Percentiles rank a stretch among this genome's conserved stretches.
Evolutionary conservation across 2,797 vertebrate genomes (phyloP).

Genomic region (Periparus ater): DNA sequence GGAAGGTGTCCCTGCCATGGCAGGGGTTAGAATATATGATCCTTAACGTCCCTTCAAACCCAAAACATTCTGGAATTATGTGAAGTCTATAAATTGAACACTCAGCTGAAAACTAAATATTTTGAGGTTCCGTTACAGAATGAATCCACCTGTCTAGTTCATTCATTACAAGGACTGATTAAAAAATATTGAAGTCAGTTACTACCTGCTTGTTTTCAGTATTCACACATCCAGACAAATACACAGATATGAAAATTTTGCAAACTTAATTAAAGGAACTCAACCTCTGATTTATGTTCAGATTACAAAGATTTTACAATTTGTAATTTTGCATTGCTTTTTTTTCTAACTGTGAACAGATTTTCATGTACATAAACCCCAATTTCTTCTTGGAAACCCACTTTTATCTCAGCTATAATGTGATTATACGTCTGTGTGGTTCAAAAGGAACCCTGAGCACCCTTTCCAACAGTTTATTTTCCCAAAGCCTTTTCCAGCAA

Average conservation of each 20-base stretch:
- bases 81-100: background rate
- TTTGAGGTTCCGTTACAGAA: background rate
- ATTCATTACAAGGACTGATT: background rate
- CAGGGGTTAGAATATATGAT: background rate
- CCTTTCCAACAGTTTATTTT: background rate
- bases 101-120: background rate
- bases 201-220: background rate
- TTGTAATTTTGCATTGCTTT: background rate
- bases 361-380: background rate
- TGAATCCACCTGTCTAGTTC: background rate
- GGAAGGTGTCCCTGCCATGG: background rate
- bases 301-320: background rate
- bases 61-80: background rate
- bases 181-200: background rate
- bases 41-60: background rate
- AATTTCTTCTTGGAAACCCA: background rate
- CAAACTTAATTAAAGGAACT: background rate
- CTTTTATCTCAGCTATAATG: background rate
- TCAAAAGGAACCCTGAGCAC: background rate
- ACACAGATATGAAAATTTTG: background rate
- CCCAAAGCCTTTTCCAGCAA: background rate
- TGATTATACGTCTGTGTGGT: background rate
- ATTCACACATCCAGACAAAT: background rate
- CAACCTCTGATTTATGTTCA: background rate
- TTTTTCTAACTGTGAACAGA: background rate